phyloP scores from a whole-genome alignment of 2,888 invertebrate genomes.

The Odontomyia ornata region DNA sequence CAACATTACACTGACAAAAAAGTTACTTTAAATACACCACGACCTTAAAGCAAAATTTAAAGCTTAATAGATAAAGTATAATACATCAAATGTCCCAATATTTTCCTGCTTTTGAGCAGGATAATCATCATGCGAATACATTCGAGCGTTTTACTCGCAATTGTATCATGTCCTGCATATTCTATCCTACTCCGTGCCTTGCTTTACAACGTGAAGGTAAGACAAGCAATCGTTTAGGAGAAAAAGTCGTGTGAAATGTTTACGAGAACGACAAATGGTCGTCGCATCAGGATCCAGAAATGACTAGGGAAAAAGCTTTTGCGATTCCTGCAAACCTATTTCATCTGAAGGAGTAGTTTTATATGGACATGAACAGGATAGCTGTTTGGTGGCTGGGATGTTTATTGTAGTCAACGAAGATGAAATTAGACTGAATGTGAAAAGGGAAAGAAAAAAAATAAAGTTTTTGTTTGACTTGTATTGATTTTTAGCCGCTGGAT shows the following conservation, averaged over 20 bases:
- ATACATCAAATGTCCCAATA: background rate
- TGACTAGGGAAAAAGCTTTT: constrained; percentile 14
- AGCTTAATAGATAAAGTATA: background rate
- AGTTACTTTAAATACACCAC: no score
- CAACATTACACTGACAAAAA: no score
- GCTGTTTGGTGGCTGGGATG: background rate
- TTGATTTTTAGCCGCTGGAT: constrained; percentile 19
- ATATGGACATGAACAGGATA: constrained; percentile 29
- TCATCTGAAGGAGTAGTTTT: background rate
- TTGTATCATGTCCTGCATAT: background rate
- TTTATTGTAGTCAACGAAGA: constrained; percentile 16
- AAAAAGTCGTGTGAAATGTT: constrained; percentile 12
- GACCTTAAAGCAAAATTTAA: no score
- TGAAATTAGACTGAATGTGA: constrained; percentile 15
- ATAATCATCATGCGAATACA: background rate
- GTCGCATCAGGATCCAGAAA: constrained; percentile 9
- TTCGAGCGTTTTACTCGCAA: background rate
- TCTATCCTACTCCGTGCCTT: background rate
- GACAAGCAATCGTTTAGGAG: background rate
- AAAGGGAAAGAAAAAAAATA: background rate
- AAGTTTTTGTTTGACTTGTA: constrained; percentile 21
- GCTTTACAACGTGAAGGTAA: constrained; percentile 13
- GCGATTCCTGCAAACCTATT: background rate
- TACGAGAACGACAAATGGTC: background rate
- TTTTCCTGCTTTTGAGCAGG: background rate